Evolutionary conservation across 2,113 vertebrate species (phyloP).

Genomic region (Orycteropus afer): DNA sequence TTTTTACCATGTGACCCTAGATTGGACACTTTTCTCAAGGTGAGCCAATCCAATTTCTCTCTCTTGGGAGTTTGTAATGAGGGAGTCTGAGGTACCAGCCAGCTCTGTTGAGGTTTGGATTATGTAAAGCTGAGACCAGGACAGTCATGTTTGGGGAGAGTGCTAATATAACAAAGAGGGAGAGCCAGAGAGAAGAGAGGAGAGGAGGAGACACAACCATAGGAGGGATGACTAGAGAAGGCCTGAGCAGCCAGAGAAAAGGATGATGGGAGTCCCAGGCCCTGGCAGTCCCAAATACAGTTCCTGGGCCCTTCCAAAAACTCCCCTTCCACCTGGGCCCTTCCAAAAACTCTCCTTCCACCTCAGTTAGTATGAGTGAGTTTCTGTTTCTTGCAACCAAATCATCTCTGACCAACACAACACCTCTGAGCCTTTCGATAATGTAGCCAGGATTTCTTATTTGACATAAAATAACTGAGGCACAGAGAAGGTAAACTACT

Average conservation of each 20-base stretch:
- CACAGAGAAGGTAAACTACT: neutral
- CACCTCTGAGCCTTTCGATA: neutral
- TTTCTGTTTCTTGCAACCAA: neutral
- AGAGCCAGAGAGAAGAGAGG: neutral
- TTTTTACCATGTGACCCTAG: neutral
- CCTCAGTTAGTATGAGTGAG: accelerated
- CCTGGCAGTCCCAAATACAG: neutral
- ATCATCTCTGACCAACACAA: too few species aligned
- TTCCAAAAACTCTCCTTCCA: neutral
- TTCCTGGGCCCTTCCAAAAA: too few species aligned
- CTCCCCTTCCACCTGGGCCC: neutral
- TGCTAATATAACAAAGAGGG: neutral
- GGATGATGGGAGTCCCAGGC: neutral
- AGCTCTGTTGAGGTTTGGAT: neutral
- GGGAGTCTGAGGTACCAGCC: neutral
- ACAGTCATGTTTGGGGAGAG: accelerated
- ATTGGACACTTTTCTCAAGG: neutral
- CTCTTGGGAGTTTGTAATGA: neutral
- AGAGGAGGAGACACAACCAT: neutral
- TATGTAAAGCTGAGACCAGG: neutral
- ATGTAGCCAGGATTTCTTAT: neutral
- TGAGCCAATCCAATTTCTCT: neutral
- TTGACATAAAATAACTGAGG: neutral
- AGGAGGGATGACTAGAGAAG: neutral
- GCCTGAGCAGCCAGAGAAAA: neutral